Conservation (phyloP, 2,113 vertebrate genomes). For the Zosterops hypoxanthus region DNA sequence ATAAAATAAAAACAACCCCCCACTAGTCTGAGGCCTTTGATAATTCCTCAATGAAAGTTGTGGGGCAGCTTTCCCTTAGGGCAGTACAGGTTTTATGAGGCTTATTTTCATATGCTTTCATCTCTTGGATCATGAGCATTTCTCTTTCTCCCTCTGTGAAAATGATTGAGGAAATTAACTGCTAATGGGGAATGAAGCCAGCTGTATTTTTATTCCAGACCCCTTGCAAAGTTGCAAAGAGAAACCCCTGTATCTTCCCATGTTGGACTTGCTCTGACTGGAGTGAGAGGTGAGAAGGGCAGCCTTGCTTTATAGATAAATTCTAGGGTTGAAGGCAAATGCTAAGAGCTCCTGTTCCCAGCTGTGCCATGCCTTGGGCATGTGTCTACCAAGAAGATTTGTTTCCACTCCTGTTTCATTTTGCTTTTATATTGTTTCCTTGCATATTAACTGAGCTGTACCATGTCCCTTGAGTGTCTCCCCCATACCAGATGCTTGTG, state of each 20-base stretch:
- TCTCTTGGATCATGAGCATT: not conserved
- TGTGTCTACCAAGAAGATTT: not conserved
- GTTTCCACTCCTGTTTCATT: slow-evolving; percentile 20
- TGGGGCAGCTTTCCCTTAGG: slow-evolving; percentile 32
- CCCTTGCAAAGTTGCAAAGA: not conserved
- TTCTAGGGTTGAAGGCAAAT: not conserved
- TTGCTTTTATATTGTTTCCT: slow-evolving; percentile 32
- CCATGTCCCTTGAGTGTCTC: slow-evolving; percentile 40
- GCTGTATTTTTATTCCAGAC: slow-evolving; percentile 18
- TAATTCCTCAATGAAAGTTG: slow-evolving; percentile 39
- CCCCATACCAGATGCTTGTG: slow-evolving; percentile 58
- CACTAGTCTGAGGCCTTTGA: slow-evolving; percentile 42
- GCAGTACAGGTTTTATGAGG: slow-evolving; percentile 25
- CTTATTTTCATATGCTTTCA: slow-evolving; percentile 57
- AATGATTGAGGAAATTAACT: slow-evolving; percentile 54
- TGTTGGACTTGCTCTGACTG: not conserved
- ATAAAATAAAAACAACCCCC: slow-evolving; percentile 48
- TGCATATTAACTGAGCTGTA: slow-evolving; percentile 5
- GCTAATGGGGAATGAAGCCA: slow-evolving; percentile 38
- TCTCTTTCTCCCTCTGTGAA: slow-evolving; percentile 29
- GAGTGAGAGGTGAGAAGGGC: not conserved
- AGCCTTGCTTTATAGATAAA: not conserved
- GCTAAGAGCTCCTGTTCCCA: slow-evolving; percentile 36
- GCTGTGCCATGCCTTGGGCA: not conserved
- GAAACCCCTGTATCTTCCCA: not conserved